Percentiles rank a stretch among this genome's conserved stretches.
Evolutionary conservation across 2,888 invertebrate species (phyloP).

Genomic region (Tholera decimalis): DNA sequence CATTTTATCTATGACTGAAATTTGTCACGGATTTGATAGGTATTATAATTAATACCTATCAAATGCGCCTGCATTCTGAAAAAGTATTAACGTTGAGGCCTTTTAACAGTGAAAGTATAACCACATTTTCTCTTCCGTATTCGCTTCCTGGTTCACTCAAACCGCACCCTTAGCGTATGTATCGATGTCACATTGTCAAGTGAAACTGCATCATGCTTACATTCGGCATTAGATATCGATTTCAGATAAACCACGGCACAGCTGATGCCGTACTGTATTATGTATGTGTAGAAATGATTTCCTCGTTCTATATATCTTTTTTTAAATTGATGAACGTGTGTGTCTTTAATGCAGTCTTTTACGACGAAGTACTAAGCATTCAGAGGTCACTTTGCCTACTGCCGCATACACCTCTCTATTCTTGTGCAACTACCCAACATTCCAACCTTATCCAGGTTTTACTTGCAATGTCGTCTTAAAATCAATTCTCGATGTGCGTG

Average conservation of each 20-base stretch:
- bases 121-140: background rate
- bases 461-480: too few species aligned
- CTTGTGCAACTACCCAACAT: background rate
- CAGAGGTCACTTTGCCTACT: background rate
- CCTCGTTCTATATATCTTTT: too few species aligned
- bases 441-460: background rate
- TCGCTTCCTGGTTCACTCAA: slow-evolving; percentile 20
- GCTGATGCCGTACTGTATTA: slow-evolving; percentile 10
- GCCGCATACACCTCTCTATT: background rate
- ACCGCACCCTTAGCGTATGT: slow-evolving; percentile 42
- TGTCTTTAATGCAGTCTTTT: too few species aligned
- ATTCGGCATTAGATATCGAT: slow-evolving; percentile 51
- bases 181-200: slow-evolving; percentile 70
- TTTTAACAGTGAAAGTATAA: background rate
- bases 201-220: slow-evolving; percentile 61
- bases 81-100: too few species aligned
- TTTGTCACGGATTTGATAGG: too few species aligned
- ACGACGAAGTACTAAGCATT: background rate
- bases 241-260: slow-evolving; percentile 44
- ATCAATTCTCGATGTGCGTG: too few species aligned
- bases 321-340: too few species aligned
- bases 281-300: too few species aligned
- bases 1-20: too few species aligned
- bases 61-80: too few species aligned
- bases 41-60: too few species aligned